Percentiles rank a stretch among this genome's conserved stretches.
These are phyloP conservation scores for Tipula lateralis DNA, from an alignment of 2,888 invertebrate species.

Conservation along the genomic window DNA sequence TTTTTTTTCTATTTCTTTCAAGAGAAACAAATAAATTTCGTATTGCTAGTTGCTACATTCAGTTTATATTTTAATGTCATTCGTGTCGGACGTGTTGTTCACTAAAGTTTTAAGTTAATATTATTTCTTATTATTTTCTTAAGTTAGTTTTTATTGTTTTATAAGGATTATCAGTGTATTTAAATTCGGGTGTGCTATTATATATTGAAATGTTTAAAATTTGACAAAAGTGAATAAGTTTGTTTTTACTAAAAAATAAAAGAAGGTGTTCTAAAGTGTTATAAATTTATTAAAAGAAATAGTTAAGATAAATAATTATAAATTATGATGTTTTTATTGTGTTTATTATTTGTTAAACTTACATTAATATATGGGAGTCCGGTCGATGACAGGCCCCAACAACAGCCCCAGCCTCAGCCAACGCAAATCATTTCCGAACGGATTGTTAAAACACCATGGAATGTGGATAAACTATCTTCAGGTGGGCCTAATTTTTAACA, in stretches of 20 bases:
- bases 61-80: neutral
- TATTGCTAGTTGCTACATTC: neutral
- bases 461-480: conserved; percentile 28
- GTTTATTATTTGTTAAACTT: neutral
- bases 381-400: neutral
- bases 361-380: neutral
- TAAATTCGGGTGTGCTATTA: neutral
- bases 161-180: neutral
- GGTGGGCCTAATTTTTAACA: neutral
- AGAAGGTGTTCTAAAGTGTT: neutral
- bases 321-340: neutral
- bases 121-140: conserved; percentile 19
- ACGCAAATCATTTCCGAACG: neutral
- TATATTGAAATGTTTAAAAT: neutral
- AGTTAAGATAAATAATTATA: neutral
- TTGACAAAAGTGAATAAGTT: neutral
- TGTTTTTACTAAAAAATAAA: neutral
- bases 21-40: neutral
- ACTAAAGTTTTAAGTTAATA: neutral
- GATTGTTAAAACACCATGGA: conserved; percentile 27
- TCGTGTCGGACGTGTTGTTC: neutral
- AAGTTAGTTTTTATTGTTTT: neutral
- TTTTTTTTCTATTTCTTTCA: neutral
- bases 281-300: neutral
- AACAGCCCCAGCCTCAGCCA: neutral